Base-by-base conservation (phyloP, 2,113 vertebrate genomes). In the Myiopsitta monachus region DNA sequence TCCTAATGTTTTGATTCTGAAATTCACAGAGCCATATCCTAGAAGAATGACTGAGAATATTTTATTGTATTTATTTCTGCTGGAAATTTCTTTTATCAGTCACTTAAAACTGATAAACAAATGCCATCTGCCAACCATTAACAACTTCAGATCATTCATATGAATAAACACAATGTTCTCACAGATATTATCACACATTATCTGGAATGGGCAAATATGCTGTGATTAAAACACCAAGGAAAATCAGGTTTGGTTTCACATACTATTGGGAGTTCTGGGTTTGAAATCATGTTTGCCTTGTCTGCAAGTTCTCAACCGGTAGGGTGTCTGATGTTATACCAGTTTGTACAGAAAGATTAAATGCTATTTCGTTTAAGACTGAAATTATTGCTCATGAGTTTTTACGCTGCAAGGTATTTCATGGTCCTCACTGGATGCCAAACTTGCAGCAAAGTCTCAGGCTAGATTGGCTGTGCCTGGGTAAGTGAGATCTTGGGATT, bases 201-300 rank as follows among this genome's bases (percentile, higher is more conserved):
- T 74, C 78, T 74, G 51, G 75, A 94, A 93, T 61, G 68, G 70
- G 87, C 62, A 94, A 87, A 87, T 21, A 10, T 85, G 30, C 64
- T 89, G 90, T 93, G 94, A 97, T 96, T 93, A 93, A 96, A 92
- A 77, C 55, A 79, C 63, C 80, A 52, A 57, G 80, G 68, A 94
- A 97, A 95, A 96, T 93, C 43, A 90, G 61, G 28, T 93, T 86
- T 85, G 67, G 21, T 52, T 92, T 94, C 44, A 43, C 46, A 77
- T 38, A 68, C 30, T 18, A 39, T 68, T 51, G 75, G 33, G 87
- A 69, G 59, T 67, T 90, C 39, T 4, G 4, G 38, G 72, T 30
- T 85, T 46, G 49, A 86, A 85, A 77, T 61, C 49, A 70, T 47
- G 44, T 91, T 47, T 92, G 39, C 52, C 57, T 63, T 61, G 51